phyloP scores from a whole-genome alignment of 2,113 vertebrate genomes.

The Turdus rufiventris region DNA sequence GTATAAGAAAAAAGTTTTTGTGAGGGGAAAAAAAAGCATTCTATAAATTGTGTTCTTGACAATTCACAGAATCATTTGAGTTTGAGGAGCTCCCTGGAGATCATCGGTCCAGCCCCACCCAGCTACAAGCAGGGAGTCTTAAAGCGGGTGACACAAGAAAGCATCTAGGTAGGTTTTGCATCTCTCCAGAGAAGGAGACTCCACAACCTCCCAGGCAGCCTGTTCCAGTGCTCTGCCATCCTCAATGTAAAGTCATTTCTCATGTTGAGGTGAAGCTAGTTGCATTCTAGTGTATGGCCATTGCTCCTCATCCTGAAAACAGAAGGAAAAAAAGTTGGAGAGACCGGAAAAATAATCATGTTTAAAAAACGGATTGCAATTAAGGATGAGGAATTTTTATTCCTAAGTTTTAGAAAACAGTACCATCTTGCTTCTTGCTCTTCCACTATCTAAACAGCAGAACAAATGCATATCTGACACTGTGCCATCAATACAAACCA shows the following conservation, averaged over 20 bases:
- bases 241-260: not conserved
- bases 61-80: not conserved
- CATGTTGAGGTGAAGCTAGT: not conserved
- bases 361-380: fast-evolving
- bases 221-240: not conserved
- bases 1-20: not conserved
- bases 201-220: not conserved
- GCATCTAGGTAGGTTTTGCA: not conserved
- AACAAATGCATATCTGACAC: not conserved
- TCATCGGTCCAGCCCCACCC: fast-evolving
- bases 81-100: not conserved
- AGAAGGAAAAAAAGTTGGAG: not conserved
- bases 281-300: not conserved
- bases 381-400: not conserved
- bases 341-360: not conserved
- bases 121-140: not conserved
- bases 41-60: not conserved
- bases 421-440: not conserved
- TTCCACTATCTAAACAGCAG: not conserved
- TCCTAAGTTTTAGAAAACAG: not conserved
- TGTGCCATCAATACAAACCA: not conserved
- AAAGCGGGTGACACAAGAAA: not conserved
- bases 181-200: not conserved
- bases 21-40: not conserved
- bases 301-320: not conserved